These are phyloP conservation scores for Drosophila neoperkinsi DNA, from an alignment of 2,888 invertebrate genomes.

Conservation along the genomic window DNA sequence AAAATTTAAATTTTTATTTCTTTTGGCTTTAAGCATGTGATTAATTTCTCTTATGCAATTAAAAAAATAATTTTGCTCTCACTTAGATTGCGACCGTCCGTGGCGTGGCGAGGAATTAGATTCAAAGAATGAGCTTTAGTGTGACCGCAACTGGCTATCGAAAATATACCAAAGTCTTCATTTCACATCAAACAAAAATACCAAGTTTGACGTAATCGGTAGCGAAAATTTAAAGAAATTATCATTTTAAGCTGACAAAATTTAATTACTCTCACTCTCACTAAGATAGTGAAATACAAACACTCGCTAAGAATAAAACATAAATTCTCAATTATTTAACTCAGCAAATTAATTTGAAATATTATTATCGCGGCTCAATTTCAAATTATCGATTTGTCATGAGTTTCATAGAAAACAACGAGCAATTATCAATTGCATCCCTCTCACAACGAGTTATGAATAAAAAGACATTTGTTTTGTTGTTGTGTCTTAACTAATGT, in stretches of 20 bases:
- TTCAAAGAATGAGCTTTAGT: conserved; percentile 51
- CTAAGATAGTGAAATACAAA: neutral
- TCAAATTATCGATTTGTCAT: neutral
- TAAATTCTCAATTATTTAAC: neutral
- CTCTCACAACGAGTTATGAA: neutral
- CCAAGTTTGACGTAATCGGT: neutral
- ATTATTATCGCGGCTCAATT: neutral
- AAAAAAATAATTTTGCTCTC: conserved; percentile 13
- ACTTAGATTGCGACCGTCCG: conserved; percentile 43
- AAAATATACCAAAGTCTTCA: conserved; percentile 10
- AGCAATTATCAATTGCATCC: neutral
- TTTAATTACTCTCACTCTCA: neutral
- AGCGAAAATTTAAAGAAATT: neutral
- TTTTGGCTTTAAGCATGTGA: conserved; percentile 40
- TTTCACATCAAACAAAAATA: conserved; percentile 7
- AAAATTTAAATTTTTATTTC: neutral
- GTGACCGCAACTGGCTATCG: conserved; percentile 23
- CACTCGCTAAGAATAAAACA: neutral
- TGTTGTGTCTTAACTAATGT: too few species aligned
- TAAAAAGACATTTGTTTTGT: neutral
- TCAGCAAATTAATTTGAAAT: neutral
- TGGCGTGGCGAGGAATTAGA: conserved; percentile 50
- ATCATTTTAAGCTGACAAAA: neutral
- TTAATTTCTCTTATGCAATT: conserved; percentile 52
- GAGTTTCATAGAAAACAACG: neutral